phyloP scores from a whole-genome alignment of 2,113 vertebrate species.

The Leptobrachium leishanense region DNA sequence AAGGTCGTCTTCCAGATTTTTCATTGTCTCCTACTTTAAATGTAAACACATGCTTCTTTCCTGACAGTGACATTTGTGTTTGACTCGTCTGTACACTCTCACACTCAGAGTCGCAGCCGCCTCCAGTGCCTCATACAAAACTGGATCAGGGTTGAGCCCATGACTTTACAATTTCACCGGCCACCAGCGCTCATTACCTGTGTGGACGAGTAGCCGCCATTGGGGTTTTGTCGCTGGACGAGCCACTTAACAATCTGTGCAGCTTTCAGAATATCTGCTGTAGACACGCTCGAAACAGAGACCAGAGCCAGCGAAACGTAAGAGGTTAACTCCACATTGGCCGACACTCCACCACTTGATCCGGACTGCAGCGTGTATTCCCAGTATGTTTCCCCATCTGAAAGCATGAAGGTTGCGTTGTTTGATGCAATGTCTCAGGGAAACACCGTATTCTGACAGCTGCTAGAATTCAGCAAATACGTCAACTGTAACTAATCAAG shows the following conservation, averaged over 20 bases:
- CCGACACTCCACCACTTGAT: slow-evolving; percentile 48
- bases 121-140: too few species aligned
- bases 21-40: too few species aligned
- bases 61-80: too few species aligned
- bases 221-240: slow-evolving; percentile 75
- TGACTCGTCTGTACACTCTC: too few species aligned
- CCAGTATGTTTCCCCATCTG: slow-evolving; percentile 62
- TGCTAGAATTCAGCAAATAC: neutral
- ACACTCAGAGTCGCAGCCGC: too few species aligned
- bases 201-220: slow-evolving; percentile 83
- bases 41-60: too few species aligned
- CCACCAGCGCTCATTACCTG: slow-evolving; percentile 72
- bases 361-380: slow-evolving; percentile 33
- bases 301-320: slow-evolving; percentile 73
- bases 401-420: slow-evolving; percentile 31
- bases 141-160: too few species aligned
- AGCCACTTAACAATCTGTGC: slow-evolving; percentile 75
- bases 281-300: slow-evolving; percentile 54
- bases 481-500: too few species aligned
- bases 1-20: too few species aligned
- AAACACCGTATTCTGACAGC: neutral
- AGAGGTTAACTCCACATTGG: slow-evolving; percentile 71
- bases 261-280: slow-evolving; percentile 62
- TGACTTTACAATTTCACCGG: too few species aligned
- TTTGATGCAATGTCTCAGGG: neutral